Evolutionary conservation across 2,888 invertebrate species (phyloP).

Genomic region (Trilocha varians): DNA sequence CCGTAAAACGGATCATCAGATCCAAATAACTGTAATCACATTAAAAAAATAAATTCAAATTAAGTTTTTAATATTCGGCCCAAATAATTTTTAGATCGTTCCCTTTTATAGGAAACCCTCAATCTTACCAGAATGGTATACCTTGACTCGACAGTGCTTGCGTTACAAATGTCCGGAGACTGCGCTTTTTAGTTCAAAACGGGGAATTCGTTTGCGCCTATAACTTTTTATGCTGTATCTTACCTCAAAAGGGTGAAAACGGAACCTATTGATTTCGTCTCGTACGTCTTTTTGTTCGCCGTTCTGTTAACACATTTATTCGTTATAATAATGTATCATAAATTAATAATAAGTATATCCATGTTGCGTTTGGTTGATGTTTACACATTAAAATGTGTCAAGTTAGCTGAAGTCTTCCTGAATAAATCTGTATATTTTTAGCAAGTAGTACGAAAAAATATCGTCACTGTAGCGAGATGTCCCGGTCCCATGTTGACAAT

Average conservation of each 20-base stretch:
- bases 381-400: no score
- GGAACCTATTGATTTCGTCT: not conserved
- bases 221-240: not conserved
- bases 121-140: not conserved
- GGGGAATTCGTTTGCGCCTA: not conserved
- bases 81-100: not conserved
- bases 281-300: not conserved
- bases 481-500: no score
- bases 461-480: no score
- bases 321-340: not conserved
- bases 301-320: not conserved
- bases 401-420: no score
- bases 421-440: no score
- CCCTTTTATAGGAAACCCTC: not conserved
- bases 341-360: not conserved
- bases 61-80: not conserved
- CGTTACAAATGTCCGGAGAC: not conserved
- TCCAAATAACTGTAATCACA: constrained; percentile 56
- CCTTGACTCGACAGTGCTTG: not conserved
- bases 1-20: constrained; percentile 70
- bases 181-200: not conserved
- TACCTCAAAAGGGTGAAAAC: not conserved
- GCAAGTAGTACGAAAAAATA: no score
- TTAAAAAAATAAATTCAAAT: not conserved
- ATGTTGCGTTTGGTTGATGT: no score